Base-by-base conservation (phyloP, 2,888 invertebrate genomes). In the Melitaea athalia region DNA sequence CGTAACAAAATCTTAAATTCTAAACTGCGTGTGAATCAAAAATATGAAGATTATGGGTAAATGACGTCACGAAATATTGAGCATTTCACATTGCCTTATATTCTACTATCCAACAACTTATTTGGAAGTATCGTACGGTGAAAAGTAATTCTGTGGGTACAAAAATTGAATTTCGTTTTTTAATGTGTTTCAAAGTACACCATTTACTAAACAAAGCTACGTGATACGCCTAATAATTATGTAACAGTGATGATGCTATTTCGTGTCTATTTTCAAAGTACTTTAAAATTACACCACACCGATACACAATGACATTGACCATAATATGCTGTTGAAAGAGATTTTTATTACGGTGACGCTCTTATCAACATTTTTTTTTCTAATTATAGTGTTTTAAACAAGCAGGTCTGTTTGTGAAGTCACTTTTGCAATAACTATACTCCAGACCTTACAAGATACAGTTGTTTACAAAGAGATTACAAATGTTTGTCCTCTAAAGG, bases 201-300 rank as follows among this genome's bases (percentile, higher is more conserved):
- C 31, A 31, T 59, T 63, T 52, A 63, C 12, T 81, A 79, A 77
- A 83, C 83, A 84, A 78, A 83, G 78, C 79, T 79, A 81, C 80
- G 76, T 76, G 83, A 81, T 85, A 80, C 86, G 77, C 86, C 86
- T 83, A 49, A 67, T 69, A 81, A 79, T 89, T 88, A 89, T 88
- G 86, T 87, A 88, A 88, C 79, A 73, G 59, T 69, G 78, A 77
- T 87, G 87, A 88, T 85, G 86, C 71, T 85, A 84, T 84, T 75
- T 74, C 72, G 73, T 76, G 75, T 72, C 84, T 88, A 87, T 87
- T 86, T 85, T 82, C 86, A 85, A 79, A 83, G 75, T 67, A 75
- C 77, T 75, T 74, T 67, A 79, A 80, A 81, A 75, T 78, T 70
- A 69, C 71, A 73, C 74, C 76, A 74, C 75, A 81, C 78, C 75